Base-by-base conservation (phyloP, 2,888 invertebrate species). In the Torymus aiolomorphi region DNA sequence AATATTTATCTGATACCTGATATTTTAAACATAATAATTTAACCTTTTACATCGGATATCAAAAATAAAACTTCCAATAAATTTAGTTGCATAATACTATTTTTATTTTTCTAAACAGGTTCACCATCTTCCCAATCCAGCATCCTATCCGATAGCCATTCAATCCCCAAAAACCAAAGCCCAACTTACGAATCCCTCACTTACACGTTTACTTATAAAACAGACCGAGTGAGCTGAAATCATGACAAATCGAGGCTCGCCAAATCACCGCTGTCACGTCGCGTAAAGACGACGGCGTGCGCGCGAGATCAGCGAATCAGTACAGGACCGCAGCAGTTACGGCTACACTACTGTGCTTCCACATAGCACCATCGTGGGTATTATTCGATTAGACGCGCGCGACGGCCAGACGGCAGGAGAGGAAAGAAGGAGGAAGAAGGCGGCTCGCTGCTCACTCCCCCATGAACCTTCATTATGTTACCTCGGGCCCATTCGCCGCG, bases 391-490 rank as follows among this genome's bases (percentile, higher is more conserved):
- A 88, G 88, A 88, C 84, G 87, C 1, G 14, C 12, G 51, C 51
- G 51, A 16, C 13, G 42, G 11, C 24, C 1, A 2, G 24, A 2
- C 20, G 20, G 20, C 20, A 20, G 1, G 51, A 49, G n/a, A 4
- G 42, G 24, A 24, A 54, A 54, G 71, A 73, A 78, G 81, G 84
- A 85, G 85, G 31, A 85, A 85, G 84, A 85, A 82, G 86, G 83
- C 70, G 61, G 62, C 16, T 52, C 63, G 16, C 57, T 31, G 31
- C 31, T 31, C 4, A 31, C 61, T 24, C 74, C 84, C 85, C 86
- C 88, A 87, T 88, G 88, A 88, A 89, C 88, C 87, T 89, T 89
- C 87, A 88, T 90, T 89, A 89, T 87, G 87, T 89, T 89, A 87
- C 86, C 86, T 87, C 84, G 84, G 31, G 84, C 83, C 84, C 84